A percentile compares a stretch with the other conserved stretches of the same genome.
These are phyloP conservation scores for Dicycla oo DNA, from an alignment of 2,888 invertebrate species.

Conservation along the genomic window DNA sequence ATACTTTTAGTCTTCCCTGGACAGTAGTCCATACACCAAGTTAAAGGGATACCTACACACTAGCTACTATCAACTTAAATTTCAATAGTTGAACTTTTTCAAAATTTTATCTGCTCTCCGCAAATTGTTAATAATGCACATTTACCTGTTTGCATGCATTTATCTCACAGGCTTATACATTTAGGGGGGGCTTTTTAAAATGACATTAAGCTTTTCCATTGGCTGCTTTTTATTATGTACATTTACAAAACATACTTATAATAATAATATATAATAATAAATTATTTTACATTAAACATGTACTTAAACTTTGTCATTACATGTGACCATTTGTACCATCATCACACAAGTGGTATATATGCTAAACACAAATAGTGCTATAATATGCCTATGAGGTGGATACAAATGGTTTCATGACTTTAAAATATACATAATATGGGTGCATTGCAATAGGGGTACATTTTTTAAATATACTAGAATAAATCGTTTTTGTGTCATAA, in stretches of 20 bases:
- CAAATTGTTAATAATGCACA: constrained; percentile 84
- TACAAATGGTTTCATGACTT: constrained; percentile 74
- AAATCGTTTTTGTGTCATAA: constrained; percentile 64
- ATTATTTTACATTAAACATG: constrained; percentile 68
- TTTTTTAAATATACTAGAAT: constrained; percentile 64
- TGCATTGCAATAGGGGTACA: constrained; percentile 83
- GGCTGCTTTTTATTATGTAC: constrained; percentile 81
- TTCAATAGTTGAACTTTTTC: constrained; percentile 64
- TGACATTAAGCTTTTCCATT: constrained; percentile 82
- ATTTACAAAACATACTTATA: constrained; percentile 65
- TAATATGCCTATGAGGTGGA: constrained; percentile 42
- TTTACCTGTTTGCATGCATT: constrained; percentile 86
- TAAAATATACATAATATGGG: constrained; percentile 71
- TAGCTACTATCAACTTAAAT: constrained; percentile 61
- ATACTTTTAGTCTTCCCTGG: constrained; percentile 78
- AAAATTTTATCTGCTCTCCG: constrained; percentile 78
- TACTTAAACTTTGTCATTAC: constrained; percentile 72
- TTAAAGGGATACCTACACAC: constrained; percentile 60
- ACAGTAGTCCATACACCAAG: constrained; percentile 71
- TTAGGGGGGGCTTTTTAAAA: constrained; percentile 81
- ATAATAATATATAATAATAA: constrained; percentile 56
- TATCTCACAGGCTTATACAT: constrained; percentile 84
- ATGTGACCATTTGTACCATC: constrained; percentile 68
- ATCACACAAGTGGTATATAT: constrained; percentile 14
- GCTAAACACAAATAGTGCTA: constrained; percentile 17